Conservation (phyloP, 2,797 vertebrate genomes). For the Vireo griseus region DNA sequence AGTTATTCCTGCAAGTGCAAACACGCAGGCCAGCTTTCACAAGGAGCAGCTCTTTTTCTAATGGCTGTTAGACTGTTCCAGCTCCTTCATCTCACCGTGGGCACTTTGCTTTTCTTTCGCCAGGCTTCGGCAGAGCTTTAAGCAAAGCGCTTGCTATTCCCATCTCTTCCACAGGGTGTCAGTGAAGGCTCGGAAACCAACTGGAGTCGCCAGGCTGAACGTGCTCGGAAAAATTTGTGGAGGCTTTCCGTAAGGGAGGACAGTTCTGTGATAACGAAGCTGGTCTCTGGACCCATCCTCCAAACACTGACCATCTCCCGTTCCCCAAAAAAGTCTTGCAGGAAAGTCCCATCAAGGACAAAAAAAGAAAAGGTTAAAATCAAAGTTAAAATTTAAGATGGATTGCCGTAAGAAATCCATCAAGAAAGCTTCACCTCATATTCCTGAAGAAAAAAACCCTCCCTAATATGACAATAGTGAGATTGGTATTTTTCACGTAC, state of each 20-base stretch:
- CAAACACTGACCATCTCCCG: fast-evolving
- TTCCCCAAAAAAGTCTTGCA: not conserved
- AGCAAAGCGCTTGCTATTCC: conserved; percentile 49
- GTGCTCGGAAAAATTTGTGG: fast-evolving
- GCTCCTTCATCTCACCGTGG: not conserved
- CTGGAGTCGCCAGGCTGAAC: not conserved
- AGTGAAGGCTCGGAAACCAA: conserved; percentile 36
- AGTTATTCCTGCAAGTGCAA: not conserved
- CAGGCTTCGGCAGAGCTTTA: not conserved
- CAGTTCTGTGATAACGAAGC: not conserved
- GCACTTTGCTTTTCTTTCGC: not conserved
- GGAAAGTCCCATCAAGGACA: not conserved
- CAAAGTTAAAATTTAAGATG: not conserved
- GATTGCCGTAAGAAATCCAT: not conserved
- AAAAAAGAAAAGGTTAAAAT: not conserved
- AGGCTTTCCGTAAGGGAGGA: not conserved
- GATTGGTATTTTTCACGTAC: not conserved
- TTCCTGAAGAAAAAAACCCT: not conserved
- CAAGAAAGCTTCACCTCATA: not conserved
- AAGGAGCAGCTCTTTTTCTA: not conserved
- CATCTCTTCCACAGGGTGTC: conserved; percentile 64
- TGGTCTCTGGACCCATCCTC: not conserved
- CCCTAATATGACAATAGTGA: not conserved
- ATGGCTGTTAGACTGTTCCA: not conserved
- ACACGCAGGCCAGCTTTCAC: not conserved